Percentiles rank a stretch among this genome's conserved stretches.
phyloP scores from a whole-genome alignment of 1,140 invertebrate genomes.

The Spodoptera frugiperda region DNA sequence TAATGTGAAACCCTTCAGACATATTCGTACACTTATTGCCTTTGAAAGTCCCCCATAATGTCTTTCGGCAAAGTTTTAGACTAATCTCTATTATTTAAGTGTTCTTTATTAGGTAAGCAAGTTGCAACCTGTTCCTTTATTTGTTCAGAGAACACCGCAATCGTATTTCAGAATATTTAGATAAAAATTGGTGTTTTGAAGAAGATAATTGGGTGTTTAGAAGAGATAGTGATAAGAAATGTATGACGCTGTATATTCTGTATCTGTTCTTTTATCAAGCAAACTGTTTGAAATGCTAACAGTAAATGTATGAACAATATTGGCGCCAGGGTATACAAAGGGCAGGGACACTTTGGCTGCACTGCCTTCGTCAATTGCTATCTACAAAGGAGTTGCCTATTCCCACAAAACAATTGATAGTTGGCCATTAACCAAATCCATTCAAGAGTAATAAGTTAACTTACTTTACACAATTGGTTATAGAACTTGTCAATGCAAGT shows the following conservation, averaged over 20 bases:
- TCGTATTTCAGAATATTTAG: background rate
- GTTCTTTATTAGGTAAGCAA: background rate
- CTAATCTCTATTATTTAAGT: constrained; percentile 15
- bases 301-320: constrained; percentile 31
- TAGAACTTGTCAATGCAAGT: no score
- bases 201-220: constrained; percentile 6
- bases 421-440: background rate
- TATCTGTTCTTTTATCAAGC: background rate
- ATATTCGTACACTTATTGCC: constrained; percentile 20
- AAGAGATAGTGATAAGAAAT: constrained; percentile 10
- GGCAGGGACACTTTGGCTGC: constrained; percentile 7
- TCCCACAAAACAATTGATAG: constrained; percentile 7
- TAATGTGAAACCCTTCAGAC: constrained; percentile 57
- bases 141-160: constrained; percentile 22
- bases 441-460: no score
- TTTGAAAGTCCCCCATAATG: constrained; percentile 5
- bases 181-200: background rate
- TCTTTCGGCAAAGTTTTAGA: constrained; percentile 4
- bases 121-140: constrained; percentile 8
- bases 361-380: constrained; percentile 4
- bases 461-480: no score
- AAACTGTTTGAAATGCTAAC: constrained; percentile 8
- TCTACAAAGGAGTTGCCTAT: constrained; percentile 8
- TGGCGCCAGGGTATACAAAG: constrained; percentile 14
- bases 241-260: background rate